These are phyloP conservation scores for Oscheius sp. DNA, from an alignment of 2,888 invertebrate genomes.

Conservation along the genomic window DNA sequence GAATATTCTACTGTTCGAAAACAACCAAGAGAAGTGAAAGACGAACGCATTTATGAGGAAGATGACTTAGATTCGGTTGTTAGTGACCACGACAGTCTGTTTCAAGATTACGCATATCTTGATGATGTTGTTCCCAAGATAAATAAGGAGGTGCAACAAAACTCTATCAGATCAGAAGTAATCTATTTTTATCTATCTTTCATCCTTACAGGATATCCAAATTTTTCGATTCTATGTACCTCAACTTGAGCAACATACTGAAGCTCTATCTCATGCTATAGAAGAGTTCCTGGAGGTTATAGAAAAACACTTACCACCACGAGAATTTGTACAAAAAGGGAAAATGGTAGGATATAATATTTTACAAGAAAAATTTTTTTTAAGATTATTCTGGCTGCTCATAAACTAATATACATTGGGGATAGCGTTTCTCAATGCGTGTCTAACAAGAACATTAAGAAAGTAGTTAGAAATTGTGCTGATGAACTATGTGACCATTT, in stretches of 20 bases:
- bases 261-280: conserved; percentile 85
- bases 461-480: conserved; percentile 34
- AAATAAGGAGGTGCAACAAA: conserved; percentile 39
- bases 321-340: conserved; percentile 88
- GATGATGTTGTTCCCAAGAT: conserved; percentile 35
- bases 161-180: neutral
- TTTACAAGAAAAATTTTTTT: neutral
- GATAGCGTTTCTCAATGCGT: conserved; percentile 82
- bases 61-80: conserved; percentile 57
- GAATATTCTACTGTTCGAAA: conserved; percentile 20
- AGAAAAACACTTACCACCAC: conserved; percentile 90
- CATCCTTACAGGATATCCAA: conserved; percentile 70
- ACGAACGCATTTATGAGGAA: conserved; percentile 53
- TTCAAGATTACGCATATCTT: conserved; percentile 38
- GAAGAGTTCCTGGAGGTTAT: conserved; percentile 90
- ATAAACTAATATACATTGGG: conserved; percentile 90
- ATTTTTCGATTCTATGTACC: conserved; percentile 86
- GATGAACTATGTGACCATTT: conserved; percentile 80
- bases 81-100: conserved; percentile 51
- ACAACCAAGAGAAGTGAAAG: neutral
- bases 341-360: conserved; percentile 81
- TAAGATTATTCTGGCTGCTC: conserved; percentile 82
- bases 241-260: conserved; percentile 85
- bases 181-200: conserved; percentile 1
- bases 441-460: conserved; percentile 10